A percentile compares a stretch with the other conserved stretches of the same genome.
Evolutionary conservation across 2,113 vertebrate species (phyloP).

Genomic region (Ictalurus punctatus): DNA sequence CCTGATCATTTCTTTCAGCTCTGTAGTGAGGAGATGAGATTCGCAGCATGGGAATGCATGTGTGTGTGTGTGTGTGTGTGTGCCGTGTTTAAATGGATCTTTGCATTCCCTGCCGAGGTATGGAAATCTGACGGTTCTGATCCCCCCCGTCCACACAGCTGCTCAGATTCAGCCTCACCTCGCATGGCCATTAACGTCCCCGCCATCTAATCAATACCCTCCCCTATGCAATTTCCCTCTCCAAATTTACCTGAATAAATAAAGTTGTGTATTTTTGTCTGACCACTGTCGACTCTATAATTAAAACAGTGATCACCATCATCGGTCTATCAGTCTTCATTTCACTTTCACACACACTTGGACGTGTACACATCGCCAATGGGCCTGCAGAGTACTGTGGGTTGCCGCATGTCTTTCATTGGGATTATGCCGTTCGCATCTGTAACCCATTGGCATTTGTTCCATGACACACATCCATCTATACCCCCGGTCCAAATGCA

Average conservation of each 20-base stretch:
- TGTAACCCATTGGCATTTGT: background rate
- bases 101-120: slow-evolving; percentile 76
- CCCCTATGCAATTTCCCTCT: slow-evolving; percentile 28
- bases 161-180: slow-evolving; percentile 56
- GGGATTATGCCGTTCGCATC: background rate
- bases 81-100: slow-evolving; percentile 70
- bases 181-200: slow-evolving; percentile 8
- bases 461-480: background rate
- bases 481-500: background rate
- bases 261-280: slow-evolving; percentile 41
- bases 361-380: background rate
- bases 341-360: background rate
- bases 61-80: slow-evolving; percentile 70
- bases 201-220: slow-evolving; percentile 2
- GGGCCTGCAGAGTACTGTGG: background rate
- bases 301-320: slow-evolving; percentile 12
- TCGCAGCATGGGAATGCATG: background rate
- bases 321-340: slow-evolving; percentile 16
- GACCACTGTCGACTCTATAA: slow-evolving; percentile 22
- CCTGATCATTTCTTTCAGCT: slow-evolving; percentile 22
- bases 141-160: slow-evolving; percentile 65
- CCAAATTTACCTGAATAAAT: slow-evolving; percentile 35
- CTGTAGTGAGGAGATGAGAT: slow-evolving; percentile 32
- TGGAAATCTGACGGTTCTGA: slow-evolving; percentile 74
- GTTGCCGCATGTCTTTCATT: background rate